phyloP scores from a whole-genome alignment of 2,797 vertebrate genomes.

The Poliocrania exsul region DNA sequence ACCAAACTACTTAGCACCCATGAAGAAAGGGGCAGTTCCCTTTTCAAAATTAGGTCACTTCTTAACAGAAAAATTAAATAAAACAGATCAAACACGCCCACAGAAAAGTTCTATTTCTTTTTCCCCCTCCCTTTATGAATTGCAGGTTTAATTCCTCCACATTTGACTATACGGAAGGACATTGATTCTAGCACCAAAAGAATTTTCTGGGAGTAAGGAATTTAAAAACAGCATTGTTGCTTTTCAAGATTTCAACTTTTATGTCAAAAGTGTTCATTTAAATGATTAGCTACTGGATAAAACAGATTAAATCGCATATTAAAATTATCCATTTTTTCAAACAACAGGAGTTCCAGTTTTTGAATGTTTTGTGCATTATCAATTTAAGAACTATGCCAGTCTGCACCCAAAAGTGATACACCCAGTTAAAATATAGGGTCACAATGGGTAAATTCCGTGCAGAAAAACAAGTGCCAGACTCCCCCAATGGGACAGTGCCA shows the following conservation, averaged over 20 bases:
- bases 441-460: too few species aligned
- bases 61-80: background rate
- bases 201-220: background rate
- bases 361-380: too few species aligned
- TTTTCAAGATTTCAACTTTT: background rate
- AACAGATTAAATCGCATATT: too few species aligned
- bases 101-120: background rate
- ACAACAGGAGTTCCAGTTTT: too few species aligned
- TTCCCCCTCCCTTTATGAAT: background rate
- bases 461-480: too few species aligned
- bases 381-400: too few species aligned
- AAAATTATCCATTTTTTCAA: too few species aligned
- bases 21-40: background rate
- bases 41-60: background rate
- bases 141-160: background rate
- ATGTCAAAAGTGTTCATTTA: background rate
- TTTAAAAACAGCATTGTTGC: background rate
- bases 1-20: background rate
- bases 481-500: too few species aligned
- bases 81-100: background rate
- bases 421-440: too few species aligned
- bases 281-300: too few species aligned
- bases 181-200: background rate
- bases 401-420: too few species aligned
- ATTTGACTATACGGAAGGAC: background rate